Evolutionary conservation across 2,888 invertebrate genomes (phyloP), one percentile per base, ranked within the genome.

Genomic region (Ptycholaimellus sp.): DNA sequence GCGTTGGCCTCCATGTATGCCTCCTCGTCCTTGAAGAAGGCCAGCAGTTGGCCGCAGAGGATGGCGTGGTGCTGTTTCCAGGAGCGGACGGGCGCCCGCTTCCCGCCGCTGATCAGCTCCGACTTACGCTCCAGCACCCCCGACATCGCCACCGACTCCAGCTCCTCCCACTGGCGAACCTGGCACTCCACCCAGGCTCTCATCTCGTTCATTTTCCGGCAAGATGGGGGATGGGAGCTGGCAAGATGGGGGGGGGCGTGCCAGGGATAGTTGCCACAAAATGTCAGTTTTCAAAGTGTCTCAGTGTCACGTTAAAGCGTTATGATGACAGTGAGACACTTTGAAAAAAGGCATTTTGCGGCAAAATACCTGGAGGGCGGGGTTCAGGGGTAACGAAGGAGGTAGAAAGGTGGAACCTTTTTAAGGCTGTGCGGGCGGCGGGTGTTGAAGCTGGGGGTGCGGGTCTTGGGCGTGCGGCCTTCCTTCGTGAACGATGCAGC

Each of bases 61-160:
- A 90, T 90, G 0, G 82, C 77, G 63, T 87, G 81, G 65, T 78
- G 81, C 38, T 71, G 72, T 53, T 87, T 83, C 96, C 96, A 96
- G 0, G 83, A 80, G 4, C 93, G 70, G 4, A 87, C 79, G 0
- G 87, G 76, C 0, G 93, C 85, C 47, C 80, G 74, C 62, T 83
- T 85, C 14, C 83, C 85, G 9, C 87, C 87, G 42, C 76, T 74
- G 40, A 81, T 80, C 0, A 82, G 67, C 49, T 87, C 81, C 57
- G 93, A 90, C 60, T 96, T 96, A 36, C 93, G 70, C 48, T 93
- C 93, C 38, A 96, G 60, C 49, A 70, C 66, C 42, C 54, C 55
- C 30, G 43, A 45, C 48, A 53, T 52, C 41, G 56, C 55, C 31
- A 55, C 53, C 5, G 46, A 42, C 20, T 42, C 46, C 35, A 49